Evolutionary conservation across 1,140 invertebrate species (phyloP).

Genomic region (Chironomus striatipennis): DNA sequence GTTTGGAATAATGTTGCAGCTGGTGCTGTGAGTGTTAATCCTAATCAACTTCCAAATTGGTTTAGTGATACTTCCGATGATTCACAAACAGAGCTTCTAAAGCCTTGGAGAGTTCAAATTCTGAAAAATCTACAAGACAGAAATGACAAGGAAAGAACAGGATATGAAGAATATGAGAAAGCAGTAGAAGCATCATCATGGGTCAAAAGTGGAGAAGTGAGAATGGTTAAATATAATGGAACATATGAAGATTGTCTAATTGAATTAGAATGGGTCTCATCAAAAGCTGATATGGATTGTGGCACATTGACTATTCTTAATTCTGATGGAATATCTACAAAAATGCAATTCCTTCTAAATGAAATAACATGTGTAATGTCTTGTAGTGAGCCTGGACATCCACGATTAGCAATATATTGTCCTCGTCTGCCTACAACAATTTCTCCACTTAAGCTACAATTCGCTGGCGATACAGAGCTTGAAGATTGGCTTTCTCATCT

Average conservation of each 20-base stretch:
- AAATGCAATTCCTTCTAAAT: conserved; percentile 45
- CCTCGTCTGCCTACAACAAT: conserved; percentile 48
- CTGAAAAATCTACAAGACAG: conserved; percentile 57
- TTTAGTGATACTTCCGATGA: conserved; percentile 46
- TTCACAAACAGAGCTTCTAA: conserved; percentile 53
- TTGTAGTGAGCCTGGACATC: conserved; percentile 66
- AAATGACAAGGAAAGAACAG: conserved; percentile 39
- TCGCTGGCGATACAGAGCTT: conserved; percentile 67
- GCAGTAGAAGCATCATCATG: conserved; percentile 76
- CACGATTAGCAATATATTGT: conserved; percentile 61
- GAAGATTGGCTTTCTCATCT: conserved; percentile 80
- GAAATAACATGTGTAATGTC: conserved; percentile 66
- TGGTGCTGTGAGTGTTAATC: conserved; percentile 65
- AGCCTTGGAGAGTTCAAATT: conserved; percentile 66
- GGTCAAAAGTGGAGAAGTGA: conserved; percentile 68
- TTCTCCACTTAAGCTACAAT: conserved; percentile 56
- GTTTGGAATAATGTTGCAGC: conserved; percentile 70
- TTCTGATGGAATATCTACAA: conserved; percentile 60
- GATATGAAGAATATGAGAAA: conserved; percentile 54
- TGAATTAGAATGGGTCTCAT: conserved; percentile 68
- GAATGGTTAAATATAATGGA: conserved; percentile 51
- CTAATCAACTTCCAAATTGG: conserved; percentile 65
- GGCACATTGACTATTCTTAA: conserved; percentile 69
- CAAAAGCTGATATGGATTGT: conserved; percentile 46
- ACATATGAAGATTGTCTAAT: conserved; percentile 64